A percentile compares a stretch with the other conserved stretches of the same genome.
phyloP scores from a whole-genome alignment of 1,140 invertebrate species.

The Drosophila triauraria region DNA sequence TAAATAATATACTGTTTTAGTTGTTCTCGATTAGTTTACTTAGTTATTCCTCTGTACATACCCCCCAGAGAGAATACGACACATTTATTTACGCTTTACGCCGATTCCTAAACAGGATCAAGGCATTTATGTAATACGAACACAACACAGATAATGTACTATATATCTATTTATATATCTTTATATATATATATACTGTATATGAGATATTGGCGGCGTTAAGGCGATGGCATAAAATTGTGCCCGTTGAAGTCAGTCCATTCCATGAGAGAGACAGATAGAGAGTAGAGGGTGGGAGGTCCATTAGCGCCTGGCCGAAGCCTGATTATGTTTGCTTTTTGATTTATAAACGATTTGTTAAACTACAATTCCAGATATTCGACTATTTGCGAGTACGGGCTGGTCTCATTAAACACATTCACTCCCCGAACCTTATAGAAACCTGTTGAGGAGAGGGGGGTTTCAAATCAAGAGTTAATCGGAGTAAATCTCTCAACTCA shows the following conservation, averaged over 20 bases:
- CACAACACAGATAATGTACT: conserved; percentile 63
- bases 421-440: conserved; percentile 80
- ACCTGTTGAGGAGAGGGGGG: conserved; percentile 35
- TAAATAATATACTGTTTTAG: conserved; percentile 41
- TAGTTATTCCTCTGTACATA: conserved; percentile 26
- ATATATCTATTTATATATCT: conserved; percentile 55
- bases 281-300: conserved; percentile 31
- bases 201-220: conserved; percentile 64
- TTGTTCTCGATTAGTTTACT: conserved; percentile 13
- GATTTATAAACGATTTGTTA: conserved; percentile 42
- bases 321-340: conserved; percentile 72
- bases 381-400: conserved; percentile 73
- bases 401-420: conserved; percentile 73
- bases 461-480: background rate
- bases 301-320: conserved; percentile 60
- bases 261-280: conserved; percentile 51
- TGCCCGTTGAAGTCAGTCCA: conserved; percentile 67
- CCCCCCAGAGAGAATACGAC: conserved; percentile 9
- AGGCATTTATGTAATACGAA: conserved; percentile 56
- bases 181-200: conserved; percentile 52
- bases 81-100: conserved; percentile 40
- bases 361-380: conserved; percentile 80
- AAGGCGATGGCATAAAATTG: conserved; percentile 55
- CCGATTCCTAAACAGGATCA: conserved; percentile 23
- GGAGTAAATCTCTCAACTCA: conserved; percentile 21